phyloP scores from a whole-genome alignment of 2,797 vertebrate genomes.

The Periophthalmus magnuspinnatus region DNA sequence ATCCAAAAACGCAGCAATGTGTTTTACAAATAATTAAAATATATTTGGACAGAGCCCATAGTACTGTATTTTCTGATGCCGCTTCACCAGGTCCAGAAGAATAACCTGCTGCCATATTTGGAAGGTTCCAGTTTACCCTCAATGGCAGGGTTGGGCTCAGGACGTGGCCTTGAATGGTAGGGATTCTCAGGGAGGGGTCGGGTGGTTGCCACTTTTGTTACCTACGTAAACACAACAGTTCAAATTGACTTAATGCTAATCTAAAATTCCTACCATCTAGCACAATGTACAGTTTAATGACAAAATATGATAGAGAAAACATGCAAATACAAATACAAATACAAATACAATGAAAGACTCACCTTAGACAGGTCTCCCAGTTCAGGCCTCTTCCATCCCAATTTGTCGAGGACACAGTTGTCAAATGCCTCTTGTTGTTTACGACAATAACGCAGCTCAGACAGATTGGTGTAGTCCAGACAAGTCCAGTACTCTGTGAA shows the following conservation, averaged over 20 bases:
- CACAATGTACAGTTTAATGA: neutral
- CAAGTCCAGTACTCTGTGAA: conserved; percentile 98
- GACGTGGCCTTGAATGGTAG: conserved; percentile 87
- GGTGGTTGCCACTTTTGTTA: conserved; percentile 93
- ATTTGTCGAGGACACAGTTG: conserved; percentile 89
- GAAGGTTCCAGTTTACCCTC: conserved; percentile 88
- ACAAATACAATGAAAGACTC: conserved; percentile 45
- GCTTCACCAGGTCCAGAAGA: conserved; percentile 88
- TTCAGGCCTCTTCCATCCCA: conserved; percentile 93
- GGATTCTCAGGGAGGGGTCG: conserved; percentile 88
- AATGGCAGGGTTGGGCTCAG: conserved; percentile 81
- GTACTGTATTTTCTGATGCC: conserved; percentile 17
- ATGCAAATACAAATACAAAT: neutral
- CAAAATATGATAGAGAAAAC: neutral
- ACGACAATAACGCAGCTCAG: conserved; percentile 85
- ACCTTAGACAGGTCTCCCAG: conserved; percentile 97
- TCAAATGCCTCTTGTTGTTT: conserved; percentile 89
- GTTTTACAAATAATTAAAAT: conserved; percentile 5
- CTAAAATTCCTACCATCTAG: neutral
- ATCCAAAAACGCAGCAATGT: conserved; percentile 49
- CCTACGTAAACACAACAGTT: conserved; percentile 68
- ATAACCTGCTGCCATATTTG: conserved; percentile 84
- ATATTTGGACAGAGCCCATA: conserved; percentile 51
- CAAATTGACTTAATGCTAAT: neutral
- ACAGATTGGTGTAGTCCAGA: conserved; percentile 82